Evolutionary conservation across 2,113 vertebrate species (phyloP), one percentile per base, ranked within the genome.

Genomic region (Aptenodytes forsteri): DNA sequence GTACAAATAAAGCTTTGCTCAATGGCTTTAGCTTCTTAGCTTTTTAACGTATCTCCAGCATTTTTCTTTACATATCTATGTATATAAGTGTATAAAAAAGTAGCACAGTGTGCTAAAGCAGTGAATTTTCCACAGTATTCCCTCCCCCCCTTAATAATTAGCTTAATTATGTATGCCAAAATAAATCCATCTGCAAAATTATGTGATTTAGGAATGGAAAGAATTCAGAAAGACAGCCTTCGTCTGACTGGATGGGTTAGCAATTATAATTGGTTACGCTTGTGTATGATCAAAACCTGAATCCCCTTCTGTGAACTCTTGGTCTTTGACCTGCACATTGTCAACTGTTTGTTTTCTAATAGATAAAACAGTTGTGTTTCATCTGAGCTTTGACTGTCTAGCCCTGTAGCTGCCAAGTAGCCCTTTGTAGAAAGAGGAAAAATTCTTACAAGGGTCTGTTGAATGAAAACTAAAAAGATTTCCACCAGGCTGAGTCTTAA

Each of bases 121-220:
- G 25, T 79, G 22, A 40, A 20, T 91, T 71, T 82, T 78, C 36
- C 32, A 40, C n/a, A 15, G 19, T 77, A 22, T 80, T 87, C 5
- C 7, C 21, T 3, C 23, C n/a, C 5, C 7, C 1, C 34, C 47
- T 49, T 52, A 65, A 29, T 61, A 61, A 66, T 85, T 85, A 16
- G 1, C 30, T 90, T 70, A 78, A 89, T 97, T 96, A 90, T 78
- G 64, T 80, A 86, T 82, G 47, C 83, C 84, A 93, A 91, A 96
- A 97, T 95, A 96, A 97, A 97, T 96, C 80, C 77, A 52, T 97
- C 85, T 96, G 97, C 78, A 96, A 90, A 97, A 94, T 59, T 46
- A 54, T 25, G 49, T 97, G 90, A 83, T 84, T 65, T 94, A 91
- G 89, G 81, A 95, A 87, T 89, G 19, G 22, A 49, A 94, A 78